phyloP scores from a whole-genome alignment of 2,888 invertebrate genomes.

The Liopterus haemorrhoidalis region DNA sequence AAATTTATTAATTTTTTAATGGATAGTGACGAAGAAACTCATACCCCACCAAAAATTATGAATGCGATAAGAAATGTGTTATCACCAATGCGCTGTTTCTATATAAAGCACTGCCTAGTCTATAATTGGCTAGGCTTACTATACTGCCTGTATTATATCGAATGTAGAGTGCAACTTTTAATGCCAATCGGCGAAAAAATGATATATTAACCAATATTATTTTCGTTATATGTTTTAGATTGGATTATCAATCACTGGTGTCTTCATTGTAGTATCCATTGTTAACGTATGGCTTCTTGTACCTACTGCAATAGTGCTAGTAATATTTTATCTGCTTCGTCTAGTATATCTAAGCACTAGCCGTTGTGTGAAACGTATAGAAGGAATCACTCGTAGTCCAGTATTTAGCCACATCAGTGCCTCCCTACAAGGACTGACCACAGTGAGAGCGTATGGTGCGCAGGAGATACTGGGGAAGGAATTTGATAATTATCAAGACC shows the following conservation, averaged over 20 bases:
- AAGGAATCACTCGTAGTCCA: conserved; percentile 83
- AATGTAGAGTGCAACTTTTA: no score
- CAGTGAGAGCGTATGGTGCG: conserved; percentile 83
- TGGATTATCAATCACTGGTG: conserved; percentile 72
- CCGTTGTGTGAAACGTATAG: conserved; percentile 72
- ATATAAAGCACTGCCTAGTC: no score
- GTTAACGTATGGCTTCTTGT: conserved; percentile 70
- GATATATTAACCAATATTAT: background rate
- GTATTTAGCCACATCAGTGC: conserved; percentile 92
- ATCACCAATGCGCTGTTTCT: no score
- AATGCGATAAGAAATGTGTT: no score
- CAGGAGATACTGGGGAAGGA: conserved; percentile 70
- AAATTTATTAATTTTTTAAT: no score
- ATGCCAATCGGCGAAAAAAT: no score
- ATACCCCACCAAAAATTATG: no score
- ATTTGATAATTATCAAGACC: conserved; percentile 75
- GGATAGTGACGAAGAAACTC: no score
- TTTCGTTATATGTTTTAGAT: conserved; percentile 56
- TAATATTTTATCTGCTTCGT: conserved; percentile 69
- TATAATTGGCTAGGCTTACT: no score
- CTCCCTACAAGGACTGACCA: conserved; percentile 81
- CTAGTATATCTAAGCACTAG: conserved; percentile 74
- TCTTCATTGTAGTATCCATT: conserved; percentile 68
- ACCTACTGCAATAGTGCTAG: conserved; percentile 62
- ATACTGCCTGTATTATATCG: no score